Evolutionary conservation across 1,140 invertebrate species (phyloP).

Genomic region (Cotesia typhae): DNA sequence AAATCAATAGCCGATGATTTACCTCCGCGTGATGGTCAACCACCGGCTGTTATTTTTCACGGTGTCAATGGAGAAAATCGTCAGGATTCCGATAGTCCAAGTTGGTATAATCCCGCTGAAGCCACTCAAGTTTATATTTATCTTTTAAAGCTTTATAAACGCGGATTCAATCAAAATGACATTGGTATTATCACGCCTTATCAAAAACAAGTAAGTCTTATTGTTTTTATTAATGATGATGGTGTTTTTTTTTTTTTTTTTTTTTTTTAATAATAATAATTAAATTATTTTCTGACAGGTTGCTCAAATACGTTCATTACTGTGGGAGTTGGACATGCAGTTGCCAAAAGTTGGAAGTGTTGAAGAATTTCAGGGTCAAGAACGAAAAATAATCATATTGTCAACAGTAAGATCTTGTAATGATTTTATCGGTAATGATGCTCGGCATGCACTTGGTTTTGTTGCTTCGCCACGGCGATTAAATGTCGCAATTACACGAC

Average conservation of each 20-base stretch:
- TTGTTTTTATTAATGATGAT: slow-evolving; percentile 12
- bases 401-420: slow-evolving; percentile 81
- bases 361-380: slow-evolving; percentile 97
- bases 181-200: slow-evolving; percentile 96
- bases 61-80: slow-evolving; percentile 81
- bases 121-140: slow-evolving; percentile 76
- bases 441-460: slow-evolving; percentile 77
- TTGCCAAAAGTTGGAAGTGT: slow-evolving; percentile 89
- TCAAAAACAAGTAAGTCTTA: slow-evolving; percentile 78
- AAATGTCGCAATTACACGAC: slow-evolving; percentile 88
- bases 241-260: slow-evolving; percentile 9
- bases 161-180: slow-evolving; percentile 72
- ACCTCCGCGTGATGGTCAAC: slow-evolving; percentile 54
- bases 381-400: slow-evolving; percentile 85
- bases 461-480: slow-evolving; percentile 78
- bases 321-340: slow-evolving; percentile 73
- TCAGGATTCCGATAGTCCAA: slow-evolving; percentile 78
- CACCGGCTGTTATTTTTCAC: slow-evolving; percentile 78
- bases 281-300: slow-evolving; percentile 67
- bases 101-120: slow-evolving; percentile 90
- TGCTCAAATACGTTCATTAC: slow-evolving; percentile 74
- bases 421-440: slow-evolving; percentile 65
- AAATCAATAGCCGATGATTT: slow-evolving; percentile 48
- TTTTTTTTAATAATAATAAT: slow-evolving; percentile 5
- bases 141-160: slow-evolving; percentile 71